Conservation (phyloP, 2,113 vertebrate genomes). For the Nerophis ophidion region DNA sequence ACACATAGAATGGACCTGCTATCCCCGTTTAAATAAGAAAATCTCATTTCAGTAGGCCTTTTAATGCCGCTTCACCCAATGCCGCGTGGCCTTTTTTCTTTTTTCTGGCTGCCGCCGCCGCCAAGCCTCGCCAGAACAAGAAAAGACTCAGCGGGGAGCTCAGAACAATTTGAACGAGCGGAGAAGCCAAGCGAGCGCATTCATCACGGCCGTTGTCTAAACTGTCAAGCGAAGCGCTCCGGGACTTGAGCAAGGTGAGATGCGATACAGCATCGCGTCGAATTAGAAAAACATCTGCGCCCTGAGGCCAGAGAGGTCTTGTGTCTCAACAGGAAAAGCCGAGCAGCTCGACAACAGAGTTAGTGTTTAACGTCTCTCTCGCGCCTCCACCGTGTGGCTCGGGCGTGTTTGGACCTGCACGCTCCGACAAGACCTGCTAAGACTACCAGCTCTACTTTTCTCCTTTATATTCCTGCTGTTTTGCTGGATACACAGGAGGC, state of each 20-base stretch:
- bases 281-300: slow-evolving; percentile 27
- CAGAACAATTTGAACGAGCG: slow-evolving; percentile 8
- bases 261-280: slow-evolving; percentile 51
- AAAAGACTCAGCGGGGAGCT: slow-evolving; percentile 31
- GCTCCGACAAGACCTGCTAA: slow-evolving; percentile 25
- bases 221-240: slow-evolving; percentile 32
- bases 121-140: slow-evolving; percentile 20
- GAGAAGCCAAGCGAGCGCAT: slow-evolving; percentile 20
- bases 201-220: slow-evolving; percentile 49
- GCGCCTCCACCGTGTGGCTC: slow-evolving; percentile 9
- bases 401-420: slow-evolving; percentile 46
- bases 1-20: no score
- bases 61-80: not conserved
- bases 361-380: slow-evolving; percentile 38
- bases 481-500: not conserved
- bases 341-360: slow-evolving; percentile 40
- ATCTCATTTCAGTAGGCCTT: no score
- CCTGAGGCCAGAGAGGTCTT: slow-evolving; percentile 24
- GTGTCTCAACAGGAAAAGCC: slow-evolving; percentile 47
- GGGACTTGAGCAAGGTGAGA: slow-evolving; percentile 31
- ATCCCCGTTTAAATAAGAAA: no score
- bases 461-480: not conserved
- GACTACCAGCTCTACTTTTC: not conserved
- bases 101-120: slow-evolving; percentile 12
- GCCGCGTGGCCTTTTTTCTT: slow-evolving; percentile 14